Evolutionary conservation across 2,888 invertebrate species (phyloP), one percentile per base, ranked within the genome.

Genomic region (Aricia artaxerxes): DNA sequence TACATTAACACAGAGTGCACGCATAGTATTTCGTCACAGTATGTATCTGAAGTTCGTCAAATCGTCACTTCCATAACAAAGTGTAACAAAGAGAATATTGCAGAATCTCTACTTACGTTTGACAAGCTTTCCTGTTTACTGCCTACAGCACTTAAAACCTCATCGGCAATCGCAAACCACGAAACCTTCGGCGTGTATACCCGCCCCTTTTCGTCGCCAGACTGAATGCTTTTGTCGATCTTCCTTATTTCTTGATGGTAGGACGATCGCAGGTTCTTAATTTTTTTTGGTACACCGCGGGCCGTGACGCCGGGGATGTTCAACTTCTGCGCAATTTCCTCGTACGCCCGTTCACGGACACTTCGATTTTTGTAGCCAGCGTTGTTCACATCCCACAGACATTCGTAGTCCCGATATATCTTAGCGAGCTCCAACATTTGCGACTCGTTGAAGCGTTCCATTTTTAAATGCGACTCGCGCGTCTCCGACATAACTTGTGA

Each of bases 161-260:
- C 53, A 35, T 78, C 78, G 31, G 57, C 78, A 13, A 72, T n/a
- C 4, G 53, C n/a, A 53, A 78, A 78, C 78, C 78, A 78, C 1
- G 78, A 57, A 11, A 78, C 73, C 38, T 72, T 78, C 53, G 78
- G 78, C n/a, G 40, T 72, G 72, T 78, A 78, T 44, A 53, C 69
- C 6, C 53, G 49, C 5, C 69, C 64, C 24, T 40, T 24, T 35
- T 24, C 61, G 31, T 6, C 35, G 13, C 53, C 53, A 13, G 44
- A 49, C 7, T 9, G 40, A 2, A 53, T 13, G 35, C 72, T 72
- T 6, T 72, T 78, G 6, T 73, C 38, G 53, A 78, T 78, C 57
- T 72, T 83, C 49, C 83, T 84, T 60, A 84, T 79, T 79, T 84
- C 84, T 49, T 84, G 84, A 79, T 83, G 82, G 79, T 84, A 84